Evolutionary conservation across 1,140 invertebrate species (phyloP).

Genomic region (Periplaneta americana): DNA sequence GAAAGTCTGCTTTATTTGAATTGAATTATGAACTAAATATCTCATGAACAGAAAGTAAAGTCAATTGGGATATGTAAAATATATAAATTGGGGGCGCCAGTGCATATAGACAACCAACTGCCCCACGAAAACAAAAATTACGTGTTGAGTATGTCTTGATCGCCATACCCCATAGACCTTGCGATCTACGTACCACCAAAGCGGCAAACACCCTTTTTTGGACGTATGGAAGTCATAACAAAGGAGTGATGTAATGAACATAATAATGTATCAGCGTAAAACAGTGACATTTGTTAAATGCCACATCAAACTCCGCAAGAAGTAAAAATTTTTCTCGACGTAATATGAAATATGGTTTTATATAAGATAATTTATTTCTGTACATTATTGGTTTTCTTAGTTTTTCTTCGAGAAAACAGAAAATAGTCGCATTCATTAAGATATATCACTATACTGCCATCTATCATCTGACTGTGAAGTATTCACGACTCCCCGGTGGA

Average conservation of each 20-base stretch:
- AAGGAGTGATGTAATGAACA: not conserved
- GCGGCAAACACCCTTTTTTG: conserved; percentile 56
- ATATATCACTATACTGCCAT: not conserved
- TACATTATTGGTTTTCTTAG: too few relatives aligned
- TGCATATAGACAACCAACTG: conserved; percentile 44
- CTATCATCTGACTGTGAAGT: not conserved
- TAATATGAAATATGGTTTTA: not conserved
- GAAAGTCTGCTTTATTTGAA: too few relatives aligned
- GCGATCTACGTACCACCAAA: conserved; percentile 39
- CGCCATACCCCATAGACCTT: conserved; percentile 52
- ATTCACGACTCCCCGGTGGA: not conserved
- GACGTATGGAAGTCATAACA: not conserved
- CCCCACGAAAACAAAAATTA: conserved; percentile 51
- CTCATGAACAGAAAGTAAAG: too few relatives aligned
- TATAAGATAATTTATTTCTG: too few relatives aligned
- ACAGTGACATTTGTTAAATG: not conserved
- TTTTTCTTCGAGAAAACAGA: not conserved
- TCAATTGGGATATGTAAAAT: too few relatives aligned
- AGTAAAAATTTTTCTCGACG: not conserved
- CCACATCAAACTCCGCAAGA: not conserved
- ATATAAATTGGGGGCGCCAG: conserved; percentile 38
- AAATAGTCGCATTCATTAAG: not conserved
- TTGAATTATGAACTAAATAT: too few relatives aligned
- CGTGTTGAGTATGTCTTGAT: conserved; percentile 64
- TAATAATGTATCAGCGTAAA: not conserved